Evolutionary conservation across 2,888 invertebrate genomes (phyloP).

Genomic region (Phyto melanocephala): DNA sequence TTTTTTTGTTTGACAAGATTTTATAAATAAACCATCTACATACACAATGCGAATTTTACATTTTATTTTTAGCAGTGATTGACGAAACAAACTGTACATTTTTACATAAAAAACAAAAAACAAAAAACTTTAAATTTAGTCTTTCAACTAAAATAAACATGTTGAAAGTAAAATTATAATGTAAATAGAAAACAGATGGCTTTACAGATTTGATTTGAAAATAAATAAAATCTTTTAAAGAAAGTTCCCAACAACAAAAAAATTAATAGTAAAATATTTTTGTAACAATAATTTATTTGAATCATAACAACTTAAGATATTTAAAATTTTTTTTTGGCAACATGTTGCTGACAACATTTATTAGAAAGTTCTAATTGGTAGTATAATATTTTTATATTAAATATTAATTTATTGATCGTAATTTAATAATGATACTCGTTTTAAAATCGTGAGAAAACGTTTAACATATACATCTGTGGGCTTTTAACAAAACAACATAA

Average conservation of each 20-base stretch:
- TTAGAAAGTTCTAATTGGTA: not conserved
- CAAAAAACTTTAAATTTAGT: not conserved
- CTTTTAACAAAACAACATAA: too few relatives aligned
- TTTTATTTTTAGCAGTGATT: conserved; percentile 60
- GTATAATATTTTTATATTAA: too few relatives aligned
- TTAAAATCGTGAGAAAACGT: too few relatives aligned
- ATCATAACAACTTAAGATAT: not conserved
- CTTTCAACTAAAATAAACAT: not conserved
- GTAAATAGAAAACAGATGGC: conserved; percentile 1
- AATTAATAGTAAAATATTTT: too few relatives aligned
- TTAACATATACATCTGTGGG: too few relatives aligned
- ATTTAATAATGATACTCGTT: too few relatives aligned
- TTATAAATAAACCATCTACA: conserved; percentile 35
- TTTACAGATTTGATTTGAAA: not conserved
- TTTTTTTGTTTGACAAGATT: not conserved
- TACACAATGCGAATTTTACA: conserved; percentile 23
- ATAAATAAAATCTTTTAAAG: too few relatives aligned
- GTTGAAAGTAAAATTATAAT: conserved; percentile 5
- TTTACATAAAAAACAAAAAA: not conserved
- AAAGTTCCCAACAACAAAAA: too few relatives aligned
- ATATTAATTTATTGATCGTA: too few relatives aligned
- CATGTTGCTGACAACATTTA: not conserved
- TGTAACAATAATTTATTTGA: too few relatives aligned
- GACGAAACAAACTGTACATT: conserved; percentile 40
- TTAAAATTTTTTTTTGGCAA: not conserved